phyloP scores from a whole-genome alignment of 1,140 invertebrate genomes.

The Temnothorax longispinosus region DNA sequence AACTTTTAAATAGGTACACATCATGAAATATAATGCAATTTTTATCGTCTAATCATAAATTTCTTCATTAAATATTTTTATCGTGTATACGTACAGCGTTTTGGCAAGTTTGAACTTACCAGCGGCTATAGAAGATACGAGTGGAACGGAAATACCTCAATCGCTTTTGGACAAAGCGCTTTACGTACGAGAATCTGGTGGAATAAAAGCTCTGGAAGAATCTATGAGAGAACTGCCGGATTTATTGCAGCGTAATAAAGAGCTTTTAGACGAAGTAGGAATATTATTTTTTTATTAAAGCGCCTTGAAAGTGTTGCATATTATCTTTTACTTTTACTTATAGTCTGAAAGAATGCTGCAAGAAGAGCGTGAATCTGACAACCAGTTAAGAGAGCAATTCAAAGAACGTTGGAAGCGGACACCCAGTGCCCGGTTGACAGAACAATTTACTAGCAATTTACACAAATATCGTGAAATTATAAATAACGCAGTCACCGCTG shows the following conservation, averaged over 20 bases:
- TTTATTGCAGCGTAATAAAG: slow-evolving; percentile 95
- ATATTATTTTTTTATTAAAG: slow-evolving; percentile 12
- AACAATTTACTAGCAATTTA: slow-evolving; percentile 94
- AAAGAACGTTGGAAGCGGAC: slow-evolving; percentile 96
- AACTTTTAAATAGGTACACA: slow-evolving; percentile 94
- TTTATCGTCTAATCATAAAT: neutral
- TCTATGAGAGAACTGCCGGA: slow-evolving; percentile 94
- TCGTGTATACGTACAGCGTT: slow-evolving; percentile 86
- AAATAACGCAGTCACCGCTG: slow-evolving; percentile 94
- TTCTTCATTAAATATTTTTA: slow-evolving; percentile 23
- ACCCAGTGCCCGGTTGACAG: slow-evolving; percentile 94
- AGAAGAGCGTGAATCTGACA: slow-evolving; percentile 97
- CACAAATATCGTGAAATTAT: slow-evolving; percentile 97
- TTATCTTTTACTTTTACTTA: slow-evolving; percentile 59
- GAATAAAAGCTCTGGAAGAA: slow-evolving; percentile 87
- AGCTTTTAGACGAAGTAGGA: slow-evolving; percentile 96
- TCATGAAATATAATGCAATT: neutral
- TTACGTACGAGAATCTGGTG: slow-evolving; percentile 90
- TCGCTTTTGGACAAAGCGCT: slow-evolving; percentile 96
- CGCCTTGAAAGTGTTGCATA: neutral
- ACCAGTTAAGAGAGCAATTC: slow-evolving; percentile 95
- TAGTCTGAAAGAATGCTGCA: slow-evolving; percentile 94
- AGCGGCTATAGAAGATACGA: slow-evolving; percentile 96
- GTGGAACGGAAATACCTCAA: slow-evolving; percentile 92
- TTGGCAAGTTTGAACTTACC: slow-evolving; percentile 98